Percentiles rank a stretch among this genome's conserved stretches.
Conservation (phyloP, 2,888 invertebrate genomes). For the Isotomurus palustris region DNA sequence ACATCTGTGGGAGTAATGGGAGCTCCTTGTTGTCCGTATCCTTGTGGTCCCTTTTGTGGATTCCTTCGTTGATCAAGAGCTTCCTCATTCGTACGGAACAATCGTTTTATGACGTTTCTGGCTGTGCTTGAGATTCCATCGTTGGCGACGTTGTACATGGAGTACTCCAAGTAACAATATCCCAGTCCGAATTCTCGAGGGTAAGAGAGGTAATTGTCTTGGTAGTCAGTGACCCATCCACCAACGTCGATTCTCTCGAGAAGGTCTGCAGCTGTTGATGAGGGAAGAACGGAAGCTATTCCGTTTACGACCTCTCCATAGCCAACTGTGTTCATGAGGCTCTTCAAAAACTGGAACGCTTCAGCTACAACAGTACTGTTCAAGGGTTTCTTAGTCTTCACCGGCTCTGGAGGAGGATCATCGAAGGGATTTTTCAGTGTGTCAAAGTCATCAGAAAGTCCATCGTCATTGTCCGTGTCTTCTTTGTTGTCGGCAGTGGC, state of each 20-base stretch:
- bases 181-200: constrained; percentile 43
- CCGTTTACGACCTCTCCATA: constrained; percentile 44
- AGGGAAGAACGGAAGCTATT: constrained; percentile 41
- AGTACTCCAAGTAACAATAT: constrained; percentile 45
- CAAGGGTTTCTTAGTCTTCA: constrained; percentile 29
- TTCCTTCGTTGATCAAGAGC: not conserved
- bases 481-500: constrained; percentile 16
- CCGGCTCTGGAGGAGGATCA: constrained; percentile 20
- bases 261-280: constrained; percentile 39
- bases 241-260: constrained; percentile 43
- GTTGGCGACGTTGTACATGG: constrained; percentile 40
- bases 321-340: constrained; percentile 37
- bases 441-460: constrained; percentile 13
- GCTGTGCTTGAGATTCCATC: constrained; percentile 37
- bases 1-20: constrained; percentile 5
- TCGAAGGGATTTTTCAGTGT: constrained; percentile 35
- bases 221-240: constrained; percentile 41
- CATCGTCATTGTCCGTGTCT: constrained; percentile 11
- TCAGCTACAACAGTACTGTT: constrained; percentile 43
- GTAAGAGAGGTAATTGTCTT: constrained; percentile 39
- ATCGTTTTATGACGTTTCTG: constrained; percentile 29
- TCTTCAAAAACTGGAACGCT: constrained; percentile 41
- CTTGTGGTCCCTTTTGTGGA: not conserved
- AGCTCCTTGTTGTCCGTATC: too few species aligned
- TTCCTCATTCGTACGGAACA: constrained; percentile 19